Evolutionary conservation across 2,797 vertebrate species (phyloP).

Genomic region (Eospalax fontanierii): DNA sequence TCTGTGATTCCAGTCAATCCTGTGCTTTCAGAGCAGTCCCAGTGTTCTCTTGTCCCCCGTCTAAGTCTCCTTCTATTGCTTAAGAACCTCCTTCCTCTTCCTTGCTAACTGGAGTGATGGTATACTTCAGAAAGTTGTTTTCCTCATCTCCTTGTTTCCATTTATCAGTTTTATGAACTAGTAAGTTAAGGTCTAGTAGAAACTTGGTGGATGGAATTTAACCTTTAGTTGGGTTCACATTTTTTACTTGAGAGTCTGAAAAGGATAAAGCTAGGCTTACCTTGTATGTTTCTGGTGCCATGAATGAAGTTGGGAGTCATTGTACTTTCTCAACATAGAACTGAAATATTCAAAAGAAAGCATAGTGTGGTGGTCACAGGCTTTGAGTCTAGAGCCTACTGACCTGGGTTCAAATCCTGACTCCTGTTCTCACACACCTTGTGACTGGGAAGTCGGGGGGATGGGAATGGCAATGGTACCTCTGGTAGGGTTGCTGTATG

Average conservation of each 20-base stretch:
- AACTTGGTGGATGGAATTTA: not conserved
- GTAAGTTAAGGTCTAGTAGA: not conserved
- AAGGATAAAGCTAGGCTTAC: not conserved
- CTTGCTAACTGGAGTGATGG: constrained; percentile 15
- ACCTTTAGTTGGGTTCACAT: not conserved
- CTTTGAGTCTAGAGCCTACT: not conserved
- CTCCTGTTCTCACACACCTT: not conserved
- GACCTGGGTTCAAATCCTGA: not conserved
- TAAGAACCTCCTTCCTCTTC: not conserved
- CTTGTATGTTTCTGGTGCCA: not conserved
- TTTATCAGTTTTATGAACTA: constrained; percentile 47
- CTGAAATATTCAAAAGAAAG: not conserved
- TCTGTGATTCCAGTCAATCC: not conserved
- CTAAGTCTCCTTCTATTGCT: not conserved
- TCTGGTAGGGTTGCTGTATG: no score
- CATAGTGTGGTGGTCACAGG: accelerated
- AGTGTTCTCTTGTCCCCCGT: not conserved
- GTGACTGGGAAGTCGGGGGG: not conserved
- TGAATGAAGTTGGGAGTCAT: not conserved
- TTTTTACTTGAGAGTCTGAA: not conserved
- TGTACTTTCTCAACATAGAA: not conserved
- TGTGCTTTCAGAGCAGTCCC: not conserved
- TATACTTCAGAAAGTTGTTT: constrained; percentile 60
- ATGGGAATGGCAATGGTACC: not conserved
- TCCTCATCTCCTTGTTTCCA: constrained; percentile 12